Evolutionary conservation across 2,113 vertebrate genomes (phyloP), one percentile per base, ranked within the genome.

Genomic region (Sylvietta virens): DNA sequence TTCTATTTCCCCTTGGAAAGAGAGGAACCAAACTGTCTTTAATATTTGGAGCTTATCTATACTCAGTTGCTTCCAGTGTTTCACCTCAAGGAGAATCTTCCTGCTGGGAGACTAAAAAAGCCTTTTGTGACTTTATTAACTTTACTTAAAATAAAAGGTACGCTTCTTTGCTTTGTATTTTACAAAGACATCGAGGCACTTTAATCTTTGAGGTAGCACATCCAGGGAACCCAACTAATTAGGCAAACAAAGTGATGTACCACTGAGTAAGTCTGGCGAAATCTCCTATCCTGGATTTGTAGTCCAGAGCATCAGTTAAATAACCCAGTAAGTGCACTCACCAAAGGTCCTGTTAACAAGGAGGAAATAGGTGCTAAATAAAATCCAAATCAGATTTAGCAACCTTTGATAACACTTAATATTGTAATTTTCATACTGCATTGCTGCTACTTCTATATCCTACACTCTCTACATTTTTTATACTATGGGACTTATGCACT

Each of bases 81-180:
- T 67, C 65, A 86, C 10, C 37, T 89, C 40, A 72, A 74, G 48
- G 44, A 93, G 65, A 76, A 66, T 44, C 17, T 58, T 95, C 33
- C 67, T 84, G 13, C 82, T 91, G 40, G 19, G 39, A 62, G 16
- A 77, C 31, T 74, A 30, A 74, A 88, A 77, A 89, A 58, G 15
- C 9, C 9, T 79, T 86, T 78, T 18, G 44, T 57, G 44, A 57
- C 37, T 64, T 91, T 86, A 94, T 94, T 87, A 92, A 79, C 48
- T 79, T 89, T 72, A 69, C 48, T 88, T 74, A 79, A 51, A 88
- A 84, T 64, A 67, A 81, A 84, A 91, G 6, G 20, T 84, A n/a
- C 69, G 31, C 7, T 90, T 91, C 69, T 78, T 76, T 16, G n/a
- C 40, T 92, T 94, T 83, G 35, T 83, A 53, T 83, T 94, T 92